Evolutionary conservation across 92 coral and sea anemone species (phyloP), one percentile per base, ranked within the genome.

Genomic region (Phenganax subtilis): DNA sequence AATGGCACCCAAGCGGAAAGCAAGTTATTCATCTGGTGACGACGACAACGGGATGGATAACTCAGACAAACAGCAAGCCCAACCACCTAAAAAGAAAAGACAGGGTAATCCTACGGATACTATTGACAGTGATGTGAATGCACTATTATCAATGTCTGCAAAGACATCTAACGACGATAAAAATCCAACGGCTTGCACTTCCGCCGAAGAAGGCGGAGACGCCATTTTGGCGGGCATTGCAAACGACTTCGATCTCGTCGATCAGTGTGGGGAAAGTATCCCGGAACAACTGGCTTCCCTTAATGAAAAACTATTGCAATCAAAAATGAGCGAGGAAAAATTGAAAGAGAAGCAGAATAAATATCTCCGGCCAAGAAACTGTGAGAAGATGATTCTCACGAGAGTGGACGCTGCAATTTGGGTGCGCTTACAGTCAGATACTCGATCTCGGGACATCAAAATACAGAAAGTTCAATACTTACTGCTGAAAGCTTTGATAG

Each of bases 211-310:
- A 3, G 55, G 51, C 54, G 31, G 75, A 12, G 75, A 69, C 54
- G 55, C 75, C 54, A 69, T 69, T 69, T 69, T 69, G 75, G 75
- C 75, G 75, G 75, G 54, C 15, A 69, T 69, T 28, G 75, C 75
- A 12, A 69, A 69, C 75, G 75, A 31, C 75, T 31, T 69, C n/a
- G 75, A 69, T 31, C 12, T 69, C 31, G n/a, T 69, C 10, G 75
- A 69, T 69, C 75, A 69, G 11, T 69, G 75, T 25, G 11, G 54
- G 2, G 75, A 69, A 69, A 28, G 28, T 51, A 31, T 28, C 47
- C 75, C 75, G 12, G 75, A 31, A 69, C 75, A 31, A 51, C 75
- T 69, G 27, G 67, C 47, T 37, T 37, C 47, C 47, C 47, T 37
- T 37, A 37, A 1, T 37, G 47, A 4, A 37, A 37, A 37, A 37